phyloP scores from a whole-genome alignment of 2,113 vertebrate species.

The Sceloporus undulatus region DNA sequence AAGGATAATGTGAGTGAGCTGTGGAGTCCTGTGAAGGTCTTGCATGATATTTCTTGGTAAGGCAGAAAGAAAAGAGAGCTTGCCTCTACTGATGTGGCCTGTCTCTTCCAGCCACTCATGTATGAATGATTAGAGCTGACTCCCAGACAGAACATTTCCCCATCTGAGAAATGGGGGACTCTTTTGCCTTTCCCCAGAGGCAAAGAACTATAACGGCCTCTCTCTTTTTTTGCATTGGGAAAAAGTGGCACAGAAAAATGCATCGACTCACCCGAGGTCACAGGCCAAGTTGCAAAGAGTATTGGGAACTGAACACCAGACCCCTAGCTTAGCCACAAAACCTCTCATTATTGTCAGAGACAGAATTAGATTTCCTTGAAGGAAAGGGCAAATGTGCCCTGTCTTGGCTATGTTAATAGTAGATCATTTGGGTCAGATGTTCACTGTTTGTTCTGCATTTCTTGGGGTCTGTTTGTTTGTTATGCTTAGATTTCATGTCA shows the following conservation, averaged over 20 bases:
- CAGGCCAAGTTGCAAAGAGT: background rate
- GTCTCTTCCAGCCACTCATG: constrained; percentile 30
- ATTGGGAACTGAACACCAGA: background rate
- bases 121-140: constrained; percentile 8
- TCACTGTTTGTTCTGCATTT: background rate
- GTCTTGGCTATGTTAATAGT: background rate
- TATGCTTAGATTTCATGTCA: background rate
- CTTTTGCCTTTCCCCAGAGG: background rate
- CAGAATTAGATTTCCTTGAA: background rate
- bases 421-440: background rate
- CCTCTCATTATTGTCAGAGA: background rate
- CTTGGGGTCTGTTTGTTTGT: background rate
- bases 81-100: background rate
- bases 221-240: background rate
- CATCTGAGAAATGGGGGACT: background rate
- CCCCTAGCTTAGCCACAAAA: background rate
- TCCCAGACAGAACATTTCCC: constrained; percentile 15
- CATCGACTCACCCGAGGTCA: background rate
- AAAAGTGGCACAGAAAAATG: background rate
- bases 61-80: constrained; percentile 4
- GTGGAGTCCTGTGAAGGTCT: background rate
- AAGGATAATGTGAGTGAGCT: constrained; percentile 8
- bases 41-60: constrained; percentile 14
- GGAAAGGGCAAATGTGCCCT: background rate
- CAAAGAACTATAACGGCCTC: background rate